Base-by-base conservation (phyloP, 2,797 vertebrate genomes). In the Tokudaia muenninki region DNA sequence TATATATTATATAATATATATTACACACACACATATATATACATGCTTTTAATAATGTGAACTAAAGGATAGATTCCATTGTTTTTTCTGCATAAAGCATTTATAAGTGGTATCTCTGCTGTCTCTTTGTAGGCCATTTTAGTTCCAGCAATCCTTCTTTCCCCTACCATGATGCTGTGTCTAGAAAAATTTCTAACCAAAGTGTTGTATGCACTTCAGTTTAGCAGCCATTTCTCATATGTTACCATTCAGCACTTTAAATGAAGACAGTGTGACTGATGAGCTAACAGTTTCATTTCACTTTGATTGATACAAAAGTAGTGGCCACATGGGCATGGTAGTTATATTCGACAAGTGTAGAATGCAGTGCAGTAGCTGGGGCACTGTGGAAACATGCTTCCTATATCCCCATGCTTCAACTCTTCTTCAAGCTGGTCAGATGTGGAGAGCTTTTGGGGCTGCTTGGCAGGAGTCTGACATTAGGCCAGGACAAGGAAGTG, bases 281-380 rank as follows among this genome's bases (percentile, higher is more conserved):
- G 10, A 93, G 74, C 57, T 78, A 19, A 94, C 57, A 9, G 80
- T 90, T 94, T 92, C 61, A 93, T 93, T 94, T 82, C 26, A 74
- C 75, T 92, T 94, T 91, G 65, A 88, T 63, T 90, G 93, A 22
- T 86, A 88, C 65, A 59, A 91, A 65, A 37, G 14, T 67, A 82
- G 87, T 52, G 84, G 67, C 3, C 65, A 83, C 44, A 47, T 22
- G n/a, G 82, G 22, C 57, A 21, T 44, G 17, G 16, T 78, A 81
- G 2, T 6, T 67, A 0, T 29, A 72, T 3, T 29, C 50, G 26
- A 87, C 47, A 82, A 26, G 41, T 84, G 19, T 72, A 63, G 47
- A 86, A 82, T 12, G 29, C 31, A 59, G 16, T 57, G 63, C 81
- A 81, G 37, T 50, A 88, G 34, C 21, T 57, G 41, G 41, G 84